Conservation (phyloP, 2,888 invertebrate genomes). For the Slavum lentiscoides region DNA sequence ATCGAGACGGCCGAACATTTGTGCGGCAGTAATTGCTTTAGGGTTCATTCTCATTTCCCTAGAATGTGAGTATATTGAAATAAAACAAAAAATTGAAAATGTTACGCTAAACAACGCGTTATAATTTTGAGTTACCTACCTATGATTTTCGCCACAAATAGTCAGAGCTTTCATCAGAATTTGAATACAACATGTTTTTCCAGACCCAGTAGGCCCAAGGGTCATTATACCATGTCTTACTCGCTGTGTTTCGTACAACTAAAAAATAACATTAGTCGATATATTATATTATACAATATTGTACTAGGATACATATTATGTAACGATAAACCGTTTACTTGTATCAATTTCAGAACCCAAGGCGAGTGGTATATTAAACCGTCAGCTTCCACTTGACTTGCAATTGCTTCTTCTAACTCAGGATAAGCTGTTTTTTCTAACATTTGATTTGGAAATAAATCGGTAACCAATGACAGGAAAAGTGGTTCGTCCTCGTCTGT, state of each 20-base stretch:
- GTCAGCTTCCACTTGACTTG: slow-evolving; percentile 77
- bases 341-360: slow-evolving; percentile 92
- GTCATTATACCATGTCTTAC: slow-evolving; percentile 97
- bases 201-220: slow-evolving; percentile 90
- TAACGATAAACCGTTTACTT: slow-evolving; percentile 62
- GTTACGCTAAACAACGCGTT: not conserved
- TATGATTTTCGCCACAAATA: slow-evolving; percentile 80
- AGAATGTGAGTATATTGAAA: not conserved
- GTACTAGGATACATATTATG: no score
- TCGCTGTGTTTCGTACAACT: slow-evolving; percentile 92
- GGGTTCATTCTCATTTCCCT: slow-evolving; percentile 98
- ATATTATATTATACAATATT: not conserved
- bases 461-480: slow-evolving; percentile 94
- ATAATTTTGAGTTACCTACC: slow-evolving; percentile 65
- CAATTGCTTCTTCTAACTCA: slow-evolving; percentile 85
- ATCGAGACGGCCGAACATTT: slow-evolving; percentile 96
- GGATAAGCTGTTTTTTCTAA: slow-evolving; percentile 90
- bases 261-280: slow-evolving; percentile 55
- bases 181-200: slow-evolving; percentile 90
- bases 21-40: slow-evolving; percentile 93
- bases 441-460: slow-evolving; percentile 92
- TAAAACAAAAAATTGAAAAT: no score
- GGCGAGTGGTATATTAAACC: slow-evolving; percentile 89
- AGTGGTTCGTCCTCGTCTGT: slow-evolving; percentile 93
- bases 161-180: slow-evolving; percentile 88